These are phyloP conservation scores for Premnoplex brunnescens DNA, from an alignment of 2,797 vertebrate genomes.

Conservation along the genomic window DNA sequence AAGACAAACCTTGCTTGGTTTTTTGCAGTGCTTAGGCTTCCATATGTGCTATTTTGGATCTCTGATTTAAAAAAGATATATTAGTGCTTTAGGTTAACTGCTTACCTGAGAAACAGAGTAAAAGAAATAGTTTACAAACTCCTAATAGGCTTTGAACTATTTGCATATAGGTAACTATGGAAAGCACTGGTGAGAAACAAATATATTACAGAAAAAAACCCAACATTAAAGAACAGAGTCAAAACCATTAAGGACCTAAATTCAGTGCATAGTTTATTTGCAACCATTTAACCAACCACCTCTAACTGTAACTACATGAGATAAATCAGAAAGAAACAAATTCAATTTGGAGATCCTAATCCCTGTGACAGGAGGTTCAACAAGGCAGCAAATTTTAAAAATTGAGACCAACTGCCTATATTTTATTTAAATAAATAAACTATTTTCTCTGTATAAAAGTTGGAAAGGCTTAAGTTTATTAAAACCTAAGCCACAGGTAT, in stretches of 20 bases:
- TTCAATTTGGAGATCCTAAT: background rate
- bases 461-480: conserved; percentile 43
- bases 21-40: background rate
- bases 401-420: background rate
- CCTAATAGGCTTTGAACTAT: background rate
- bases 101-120: background rate
- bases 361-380: background rate
- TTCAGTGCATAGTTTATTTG: conserved; percentile 42
- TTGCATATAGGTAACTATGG: background rate
- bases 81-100: background rate
- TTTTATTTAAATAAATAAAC: conserved; percentile 37
- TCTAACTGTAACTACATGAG: background rate
- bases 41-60: background rate
- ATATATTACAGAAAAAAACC: background rate
- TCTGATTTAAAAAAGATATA: background rate
- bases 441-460: conserved; percentile 30
- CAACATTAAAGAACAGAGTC: background rate
- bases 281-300: background rate
- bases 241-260: background rate
- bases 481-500: conserved; percentile 24
- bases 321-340: conserved; percentile 1
- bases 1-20: background rate
- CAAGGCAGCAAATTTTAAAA: background rate
- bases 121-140: background rate
- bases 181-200: background rate